Evolutionary conservation across 2,797 vertebrate genomes (phyloP).

Genomic region (Trichosurus vulpecula): DNA sequence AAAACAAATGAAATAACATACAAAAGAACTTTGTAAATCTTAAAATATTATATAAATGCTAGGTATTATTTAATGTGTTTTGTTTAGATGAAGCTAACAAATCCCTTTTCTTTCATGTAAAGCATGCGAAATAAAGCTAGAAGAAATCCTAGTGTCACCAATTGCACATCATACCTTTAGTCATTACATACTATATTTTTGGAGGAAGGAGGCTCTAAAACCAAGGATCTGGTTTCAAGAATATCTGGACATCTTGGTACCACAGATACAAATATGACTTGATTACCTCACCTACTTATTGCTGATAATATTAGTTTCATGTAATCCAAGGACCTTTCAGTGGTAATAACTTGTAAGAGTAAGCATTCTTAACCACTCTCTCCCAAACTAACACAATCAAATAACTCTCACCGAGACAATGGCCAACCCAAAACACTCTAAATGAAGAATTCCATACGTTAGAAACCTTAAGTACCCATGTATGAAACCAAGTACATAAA

Average conservation of each 20-base stretch:
- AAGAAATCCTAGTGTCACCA: too few species aligned
- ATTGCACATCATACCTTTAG: too few species aligned
- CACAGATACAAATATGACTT: background rate
- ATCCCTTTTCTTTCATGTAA: too few species aligned
- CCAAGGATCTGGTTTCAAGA: background rate
- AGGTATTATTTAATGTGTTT: too few species aligned
- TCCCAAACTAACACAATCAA: background rate
- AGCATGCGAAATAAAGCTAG: too few species aligned
- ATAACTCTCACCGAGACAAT: background rate
- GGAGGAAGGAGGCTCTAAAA: background rate
- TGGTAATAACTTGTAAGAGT: slow-evolving; percentile 24
- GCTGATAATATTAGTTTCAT: background rate
- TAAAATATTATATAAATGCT: too few species aligned
- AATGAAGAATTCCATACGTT: background rate
- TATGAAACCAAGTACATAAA: too few species aligned
- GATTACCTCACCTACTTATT: background rate
- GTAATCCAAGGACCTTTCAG: slow-evolving; percentile 8
- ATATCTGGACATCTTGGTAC: background rate
- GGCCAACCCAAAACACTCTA: background rate
- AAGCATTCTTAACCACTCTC: background rate
- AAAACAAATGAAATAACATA: too few species aligned
- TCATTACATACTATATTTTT: background rate
- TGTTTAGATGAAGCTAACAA: too few species aligned
- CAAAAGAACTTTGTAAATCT: too few species aligned
- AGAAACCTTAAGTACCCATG: background rate